Evolutionary conservation across 2,797 vertebrate species (phyloP).

Genomic region (Furcifer pardalis): DNA sequence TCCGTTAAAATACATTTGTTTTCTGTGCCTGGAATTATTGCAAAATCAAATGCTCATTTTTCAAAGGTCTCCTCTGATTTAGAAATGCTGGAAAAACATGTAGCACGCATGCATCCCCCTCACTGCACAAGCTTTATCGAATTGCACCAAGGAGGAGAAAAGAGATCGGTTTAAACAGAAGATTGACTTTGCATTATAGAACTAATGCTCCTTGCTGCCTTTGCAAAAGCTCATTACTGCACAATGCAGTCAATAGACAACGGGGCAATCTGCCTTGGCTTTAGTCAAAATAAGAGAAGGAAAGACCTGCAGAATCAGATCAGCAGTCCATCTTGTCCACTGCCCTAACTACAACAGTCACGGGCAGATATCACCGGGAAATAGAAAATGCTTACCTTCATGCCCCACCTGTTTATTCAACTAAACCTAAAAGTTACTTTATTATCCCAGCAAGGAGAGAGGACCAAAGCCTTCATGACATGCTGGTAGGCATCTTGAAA

Average conservation of each 20-base stretch:
- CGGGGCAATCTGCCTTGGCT: slow-evolving; percentile 9
- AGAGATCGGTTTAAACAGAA: slow-evolving; percentile 25
- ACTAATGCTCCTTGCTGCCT: slow-evolving; percentile 10
- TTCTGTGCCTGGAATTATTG: slow-evolving; percentile 49
- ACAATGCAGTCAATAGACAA: slow-evolving; percentile 27
- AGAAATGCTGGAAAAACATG: slow-evolving; percentile 46
- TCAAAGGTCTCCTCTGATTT: slow-evolving; percentile 43
- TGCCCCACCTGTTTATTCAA: neutral
- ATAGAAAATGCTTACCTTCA: neutral
- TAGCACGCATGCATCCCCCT: slow-evolving; percentile 17
- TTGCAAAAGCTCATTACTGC: slow-evolving; percentile 36
- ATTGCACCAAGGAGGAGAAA: slow-evolving; percentile 35
- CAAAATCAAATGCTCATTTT: slow-evolving; percentile 66
- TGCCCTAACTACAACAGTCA: neutral
- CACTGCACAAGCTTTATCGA: slow-evolving; percentile 30
- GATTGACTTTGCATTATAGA: slow-evolving; percentile 43
- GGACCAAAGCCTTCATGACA: neutral
- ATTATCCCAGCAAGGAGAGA: neutral
- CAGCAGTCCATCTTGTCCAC: neutral
- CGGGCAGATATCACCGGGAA: neutral
- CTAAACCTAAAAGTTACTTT: neutral
- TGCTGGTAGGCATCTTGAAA: neutral
- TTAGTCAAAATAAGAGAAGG: slow-evolving; percentile 32
- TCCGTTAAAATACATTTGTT: slow-evolving; percentile 63
- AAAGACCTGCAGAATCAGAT: neutral